These are phyloP conservation scores for Galago senegalensis DNA, from an alignment of 2,797 vertebrate genomes.

Conservation along the genomic window DNA sequence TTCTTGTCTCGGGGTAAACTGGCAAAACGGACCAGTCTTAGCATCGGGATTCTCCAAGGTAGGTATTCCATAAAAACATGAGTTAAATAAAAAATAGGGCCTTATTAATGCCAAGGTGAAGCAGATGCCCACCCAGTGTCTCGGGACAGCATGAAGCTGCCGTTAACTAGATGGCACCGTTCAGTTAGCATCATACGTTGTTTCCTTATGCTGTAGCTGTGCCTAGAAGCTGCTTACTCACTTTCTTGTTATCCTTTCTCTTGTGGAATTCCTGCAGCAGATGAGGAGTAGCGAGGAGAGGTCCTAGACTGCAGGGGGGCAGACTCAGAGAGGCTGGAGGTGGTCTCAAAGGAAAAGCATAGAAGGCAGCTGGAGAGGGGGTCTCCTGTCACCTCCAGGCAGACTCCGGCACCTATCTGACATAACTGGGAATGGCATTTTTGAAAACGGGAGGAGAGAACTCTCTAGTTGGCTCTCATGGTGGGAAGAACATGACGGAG, in stretches of 20 bases:
- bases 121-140: not conserved
- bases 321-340: not conserved
- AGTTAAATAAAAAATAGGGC: not conserved
- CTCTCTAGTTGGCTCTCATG: not conserved
- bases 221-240: not conserved
- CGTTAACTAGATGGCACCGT: not conserved
- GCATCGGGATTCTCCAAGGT: not conserved
- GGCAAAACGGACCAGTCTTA: not conserved
- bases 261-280: not conserved
- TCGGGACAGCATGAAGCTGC: not conserved
- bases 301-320: not conserved
- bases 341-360: not conserved
- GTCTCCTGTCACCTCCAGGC: not conserved
- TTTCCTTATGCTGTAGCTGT: not conserved
- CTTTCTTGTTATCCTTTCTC: not conserved
- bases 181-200: not conserved
- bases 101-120: not conserved
- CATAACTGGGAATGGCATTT: not conserved
- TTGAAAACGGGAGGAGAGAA: not conserved
- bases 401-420: not conserved
- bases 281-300: not conserved
- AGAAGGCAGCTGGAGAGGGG: not conserved
- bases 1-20: conserved; percentile 1
- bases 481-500: not conserved
- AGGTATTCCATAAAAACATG: not conserved